Conservation (phyloP, 2,797 vertebrate species). For the Spondyliosoma cantharus region DNA sequence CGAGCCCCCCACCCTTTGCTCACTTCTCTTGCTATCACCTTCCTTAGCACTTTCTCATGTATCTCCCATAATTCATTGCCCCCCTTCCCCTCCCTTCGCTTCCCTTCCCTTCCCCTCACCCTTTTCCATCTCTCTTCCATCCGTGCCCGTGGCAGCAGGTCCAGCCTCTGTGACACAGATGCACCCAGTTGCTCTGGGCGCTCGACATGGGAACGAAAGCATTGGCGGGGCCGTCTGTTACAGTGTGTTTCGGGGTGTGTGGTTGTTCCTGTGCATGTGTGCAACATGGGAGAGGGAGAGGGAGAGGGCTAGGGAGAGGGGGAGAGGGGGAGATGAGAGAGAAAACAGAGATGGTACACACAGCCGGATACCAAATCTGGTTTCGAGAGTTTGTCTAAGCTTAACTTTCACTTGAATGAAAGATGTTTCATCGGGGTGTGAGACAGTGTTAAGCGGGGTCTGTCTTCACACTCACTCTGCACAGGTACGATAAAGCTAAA, state of each 20-base stretch:
- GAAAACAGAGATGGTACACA: slow-evolving; percentile 24
- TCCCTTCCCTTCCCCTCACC: slow-evolving; percentile 21
- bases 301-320: background rate
- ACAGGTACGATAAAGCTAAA: background rate
- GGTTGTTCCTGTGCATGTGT: slow-evolving; percentile 21
- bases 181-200: slow-evolving; percentile 74
- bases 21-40: slow-evolving; percentile 67
- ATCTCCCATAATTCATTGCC: slow-evolving; percentile 54
- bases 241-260: slow-evolving; percentile 54
- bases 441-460: background rate
- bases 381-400: slow-evolving; percentile 46
- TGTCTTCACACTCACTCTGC: slow-evolving; percentile 8
- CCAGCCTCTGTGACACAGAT: slow-evolving; percentile 80
- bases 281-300: slow-evolving; percentile 18
- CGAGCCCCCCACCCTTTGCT: slow-evolving; percentile 30
- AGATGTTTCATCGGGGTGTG: slow-evolving; percentile 10
- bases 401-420: slow-evolving; percentile 42
- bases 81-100: background rate
- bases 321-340: slow-evolving; percentile 4
- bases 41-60: slow-evolving; percentile 61
- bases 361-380: slow-evolving; percentile 42
- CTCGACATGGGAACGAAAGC: slow-evolving; percentile 79
- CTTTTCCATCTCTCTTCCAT: slow-evolving; percentile 56
- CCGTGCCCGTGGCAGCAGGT: slow-evolving; percentile 81
- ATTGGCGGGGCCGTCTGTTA: slow-evolving; percentile 76